Conservation (phyloP, 2,113 vertebrate species). For the Passer montanus region DNA sequence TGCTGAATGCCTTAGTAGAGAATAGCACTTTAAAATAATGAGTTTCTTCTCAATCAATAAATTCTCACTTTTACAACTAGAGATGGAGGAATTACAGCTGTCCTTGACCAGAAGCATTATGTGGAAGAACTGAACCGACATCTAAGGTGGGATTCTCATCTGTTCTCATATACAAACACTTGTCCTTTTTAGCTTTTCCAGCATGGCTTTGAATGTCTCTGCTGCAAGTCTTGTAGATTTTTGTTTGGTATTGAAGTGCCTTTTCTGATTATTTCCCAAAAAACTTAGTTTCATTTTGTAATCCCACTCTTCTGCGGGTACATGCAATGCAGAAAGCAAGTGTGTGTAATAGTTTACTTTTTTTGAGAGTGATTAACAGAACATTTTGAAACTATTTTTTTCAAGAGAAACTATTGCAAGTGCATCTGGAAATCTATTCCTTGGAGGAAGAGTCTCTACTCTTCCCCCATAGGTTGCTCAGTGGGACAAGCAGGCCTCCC, state of each 20-base stretch:
- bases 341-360: not conserved
- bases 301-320: not conserved
- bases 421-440: not conserved
- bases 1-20: not conserved
- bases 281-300: not conserved
- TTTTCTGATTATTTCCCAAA: not conserved
- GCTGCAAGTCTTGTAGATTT: not conserved
- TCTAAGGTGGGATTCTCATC: slow-evolving; percentile 77
- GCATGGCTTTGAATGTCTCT: not conserved
- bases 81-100: slow-evolving; percentile 89
- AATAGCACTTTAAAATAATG: not conserved
- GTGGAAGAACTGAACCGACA: slow-evolving; percentile 96
- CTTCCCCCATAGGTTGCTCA: not conserved
- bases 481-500: not conserved
- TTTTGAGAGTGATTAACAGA: not conserved
- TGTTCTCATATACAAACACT: not conserved
- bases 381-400: not conserved
- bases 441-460: not conserved
- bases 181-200: not conserved
- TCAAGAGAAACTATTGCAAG: not conserved
- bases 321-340: not conserved
- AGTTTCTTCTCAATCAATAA: not conserved
- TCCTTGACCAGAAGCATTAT: slow-evolving; percentile 98
- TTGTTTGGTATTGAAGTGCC: not conserved
- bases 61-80: slow-evolving; percentile 65